A percentile compares a stretch with the other conserved stretches of the same genome.
These are phyloP conservation scores for Pyralis farinalis DNA, from an alignment of 2,888 invertebrate species.

Conservation along the genomic window DNA sequence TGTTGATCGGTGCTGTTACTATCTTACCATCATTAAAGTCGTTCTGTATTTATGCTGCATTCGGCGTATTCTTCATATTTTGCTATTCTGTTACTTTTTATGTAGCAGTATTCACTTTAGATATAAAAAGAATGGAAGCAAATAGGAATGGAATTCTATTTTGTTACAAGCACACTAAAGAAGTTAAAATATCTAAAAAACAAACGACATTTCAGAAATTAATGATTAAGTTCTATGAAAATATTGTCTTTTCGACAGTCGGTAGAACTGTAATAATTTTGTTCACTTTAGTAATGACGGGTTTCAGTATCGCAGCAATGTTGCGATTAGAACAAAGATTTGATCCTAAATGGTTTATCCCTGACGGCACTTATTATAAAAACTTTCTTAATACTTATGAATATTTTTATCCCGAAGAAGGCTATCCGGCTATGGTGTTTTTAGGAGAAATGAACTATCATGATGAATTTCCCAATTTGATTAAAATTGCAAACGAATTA, in stretches of 20 bases:
- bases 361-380: slow-evolving; percentile 84
- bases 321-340: slow-evolving; percentile 87
- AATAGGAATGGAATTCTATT: slow-evolving; percentile 85
- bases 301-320: slow-evolving; percentile 82
- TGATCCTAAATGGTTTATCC: slow-evolving; percentile 90
- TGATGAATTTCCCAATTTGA: slow-evolving; percentile 80
- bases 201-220: slow-evolving; percentile 81
- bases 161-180: slow-evolving; percentile 83
- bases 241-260: slow-evolving; percentile 83
- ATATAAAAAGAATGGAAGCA: slow-evolving; percentile 82
- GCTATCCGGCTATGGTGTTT: slow-evolving; percentile 82
- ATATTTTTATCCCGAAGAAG: slow-evolving; percentile 84
- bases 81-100: slow-evolving; percentile 90
- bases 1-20: slow-evolving; percentile 89
- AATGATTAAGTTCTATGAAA: slow-evolving; percentile 82
- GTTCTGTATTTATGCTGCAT: slow-evolving; percentile 90
- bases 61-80: slow-evolving; percentile 88
- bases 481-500: slow-evolving; percentile 75
- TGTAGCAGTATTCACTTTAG: slow-evolving; percentile 87
- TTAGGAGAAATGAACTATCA: slow-evolving; percentile 85
- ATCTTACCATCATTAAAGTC: slow-evolving; percentile 90
- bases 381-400: slow-evolving; percentile 80
- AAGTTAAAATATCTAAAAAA: slow-evolving; percentile 73
- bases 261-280: slow-evolving; percentile 84
- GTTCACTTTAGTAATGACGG: slow-evolving; percentile 80